Base-by-base conservation (phyloP, 2,888 invertebrate species). In the Drosophila paranaensis region DNA sequence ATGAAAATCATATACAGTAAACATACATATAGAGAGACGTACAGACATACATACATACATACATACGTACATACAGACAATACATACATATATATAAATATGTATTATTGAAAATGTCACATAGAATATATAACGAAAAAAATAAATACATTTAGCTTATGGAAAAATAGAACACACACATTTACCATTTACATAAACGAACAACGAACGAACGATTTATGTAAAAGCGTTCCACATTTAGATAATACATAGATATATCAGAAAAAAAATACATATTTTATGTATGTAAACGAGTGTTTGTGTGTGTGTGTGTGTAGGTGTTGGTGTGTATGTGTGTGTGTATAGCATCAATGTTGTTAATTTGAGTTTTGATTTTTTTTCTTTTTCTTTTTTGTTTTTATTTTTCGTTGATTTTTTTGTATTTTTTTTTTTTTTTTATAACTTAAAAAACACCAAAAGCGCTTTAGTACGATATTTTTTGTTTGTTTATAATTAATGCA, bases 141-240 rank as follows among this genome's bases (percentile, higher is more conserved):
- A 77, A 82, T 67, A 73, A 82, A 73, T 79, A 89, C 81, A 85
- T 77, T 82, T 85, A 89, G 79, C 72, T 77, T 80, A 73, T 76
- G 54, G 61, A 78, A 79, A 81, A 81, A 74, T 76, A 81, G 77
- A 80, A 88, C 81, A 82, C 82, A 87, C 80, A 90, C 89, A 89
- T 87, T 84, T 87, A 86, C 76, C 86, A 86, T 85, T 84, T 82
- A 89, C 81, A 87, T 89, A 90, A 90, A 90, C 85, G 84, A 90
- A 88, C 82, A 89, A 86, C 83, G 86, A 86, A 89, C 86, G 86
- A 86, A 86, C 86, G 86, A 88, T 90, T 88, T 90, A 90, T 90
- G 90, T 88, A 88, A 90, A 91, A 90, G 88, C 91, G 88, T 90
- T 91, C 88, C 89, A 90, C 89, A 89, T 89, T 89, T 89, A 89